phyloP scores from a whole-genome alignment of 2,888 invertebrate species.

The Pantelozetes paolii region DNA sequence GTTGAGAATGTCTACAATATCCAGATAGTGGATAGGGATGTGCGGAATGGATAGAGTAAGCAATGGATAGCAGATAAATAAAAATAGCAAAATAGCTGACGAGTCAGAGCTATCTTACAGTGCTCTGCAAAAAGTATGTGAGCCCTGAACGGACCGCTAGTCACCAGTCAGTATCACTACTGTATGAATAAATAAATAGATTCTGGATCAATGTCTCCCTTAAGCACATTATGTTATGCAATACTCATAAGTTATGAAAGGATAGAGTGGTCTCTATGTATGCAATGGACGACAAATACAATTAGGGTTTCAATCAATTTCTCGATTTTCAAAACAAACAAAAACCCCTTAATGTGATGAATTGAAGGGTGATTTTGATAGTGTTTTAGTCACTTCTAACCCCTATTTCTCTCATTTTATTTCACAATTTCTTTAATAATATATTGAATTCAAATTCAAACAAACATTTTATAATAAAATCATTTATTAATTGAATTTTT shows the following conservation, averaged over 20 bases:
- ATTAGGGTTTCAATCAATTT: constrained; percentile 10
- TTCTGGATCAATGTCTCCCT: not conserved
- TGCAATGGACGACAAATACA: not conserved
- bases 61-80: constrained; percentile 5
- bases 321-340: not conserved
- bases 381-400: too few species aligned
- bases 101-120: too few species aligned
- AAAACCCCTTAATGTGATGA: too few species aligned
- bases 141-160: constrained; percentile 13
- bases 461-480: not conserved
- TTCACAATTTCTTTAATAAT: too few species aligned
- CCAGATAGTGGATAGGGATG: constrained; percentile 1
- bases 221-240: constrained; percentile 22
- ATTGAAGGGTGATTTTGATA: too few species aligned
- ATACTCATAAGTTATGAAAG: constrained; percentile 5
- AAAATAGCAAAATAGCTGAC: not conserved
- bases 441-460: too few species aligned
- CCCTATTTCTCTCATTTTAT: too few species aligned
- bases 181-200: constrained; percentile 31
- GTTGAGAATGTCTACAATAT: not conserved
- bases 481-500: constrained; percentile 12
- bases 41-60: not conserved
- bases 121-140: not conserved
- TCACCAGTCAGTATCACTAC: constrained; percentile 2
- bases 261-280: not conserved